These are phyloP conservation scores for Pipistrellus pygmaeus DNA, from an alignment of 2,797 vertebrate species.

Conservation along the genomic window DNA sequence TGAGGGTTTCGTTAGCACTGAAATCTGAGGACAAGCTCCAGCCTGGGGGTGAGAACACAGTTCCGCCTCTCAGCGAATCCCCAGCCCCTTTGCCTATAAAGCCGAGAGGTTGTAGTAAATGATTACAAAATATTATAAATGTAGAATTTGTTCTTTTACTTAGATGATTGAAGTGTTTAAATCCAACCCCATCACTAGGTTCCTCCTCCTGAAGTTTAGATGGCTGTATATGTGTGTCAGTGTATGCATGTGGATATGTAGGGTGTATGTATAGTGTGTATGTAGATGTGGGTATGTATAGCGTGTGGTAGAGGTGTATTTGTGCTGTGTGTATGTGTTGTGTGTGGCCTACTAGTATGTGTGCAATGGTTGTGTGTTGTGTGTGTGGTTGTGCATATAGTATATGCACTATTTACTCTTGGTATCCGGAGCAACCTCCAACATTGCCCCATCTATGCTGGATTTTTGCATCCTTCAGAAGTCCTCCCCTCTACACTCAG, in stretches of 20 bases:
- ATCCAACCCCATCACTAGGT: background rate
- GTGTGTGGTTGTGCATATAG: background rate
- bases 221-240: background rate
- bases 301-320: no score
- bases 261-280: background rate
- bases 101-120: background rate
- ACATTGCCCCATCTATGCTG: background rate
- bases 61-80: background rate
- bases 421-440: background rate
- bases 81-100: background rate
- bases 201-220: background rate
- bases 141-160: conserved; percentile 34
- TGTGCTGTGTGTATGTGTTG: background rate
- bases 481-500: conserved; percentile 39
- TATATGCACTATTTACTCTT: background rate
- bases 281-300: no score
- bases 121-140: background rate
- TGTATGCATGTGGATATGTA: background rate
- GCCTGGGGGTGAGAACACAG: background rate
- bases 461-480: conserved; percentile 54
- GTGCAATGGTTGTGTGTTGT: background rate
- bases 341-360: background rate
- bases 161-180: background rate
- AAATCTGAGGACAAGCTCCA: background rate
- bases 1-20: background rate